These are phyloP conservation scores for Tenthredo notha DNA, from an alignment of 2,888 invertebrate species.

Conservation along the genomic window DNA sequence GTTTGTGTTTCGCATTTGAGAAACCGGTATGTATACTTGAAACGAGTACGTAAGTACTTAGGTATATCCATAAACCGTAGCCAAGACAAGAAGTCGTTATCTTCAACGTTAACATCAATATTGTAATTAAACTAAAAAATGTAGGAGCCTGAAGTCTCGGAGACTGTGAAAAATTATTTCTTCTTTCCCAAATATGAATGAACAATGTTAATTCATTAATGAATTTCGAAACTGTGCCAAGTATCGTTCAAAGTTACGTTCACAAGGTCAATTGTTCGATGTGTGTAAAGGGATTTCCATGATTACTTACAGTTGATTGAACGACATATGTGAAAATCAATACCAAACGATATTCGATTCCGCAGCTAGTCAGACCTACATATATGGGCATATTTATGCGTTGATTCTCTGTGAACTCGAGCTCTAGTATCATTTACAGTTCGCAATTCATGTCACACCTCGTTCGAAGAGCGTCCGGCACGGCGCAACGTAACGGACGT, in stretches of 20 bases:
- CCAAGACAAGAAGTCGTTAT: neutral
- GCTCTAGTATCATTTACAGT: slow-evolving; percentile 25
- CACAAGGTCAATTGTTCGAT: slow-evolving; percentile 23
- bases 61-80: neutral
- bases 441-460: slow-evolving; percentile 34
- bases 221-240: neutral
- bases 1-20: neutral
- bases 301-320: neutral
- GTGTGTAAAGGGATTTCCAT: neutral
- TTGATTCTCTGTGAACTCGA: neutral
- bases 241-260: neutral
- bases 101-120: neutral
- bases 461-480: slow-evolving; percentile 21
- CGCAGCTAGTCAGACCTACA: neutral
- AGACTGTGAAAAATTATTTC: neutral
- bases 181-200: neutral
- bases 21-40: neutral
- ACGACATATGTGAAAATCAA: slow-evolving; percentile 24
- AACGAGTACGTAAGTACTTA: neutral
- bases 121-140: neutral
- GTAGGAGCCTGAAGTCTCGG: neutral
- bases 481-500: slow-evolving; percentile 5
- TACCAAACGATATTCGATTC: slow-evolving; percentile 26
- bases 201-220: neutral
- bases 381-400: neutral